Evolutionary conservation across 2,888 invertebrate species (phyloP), one percentile per base, ranked within the genome.

Genomic region (Pollenia amentaria): DNA sequence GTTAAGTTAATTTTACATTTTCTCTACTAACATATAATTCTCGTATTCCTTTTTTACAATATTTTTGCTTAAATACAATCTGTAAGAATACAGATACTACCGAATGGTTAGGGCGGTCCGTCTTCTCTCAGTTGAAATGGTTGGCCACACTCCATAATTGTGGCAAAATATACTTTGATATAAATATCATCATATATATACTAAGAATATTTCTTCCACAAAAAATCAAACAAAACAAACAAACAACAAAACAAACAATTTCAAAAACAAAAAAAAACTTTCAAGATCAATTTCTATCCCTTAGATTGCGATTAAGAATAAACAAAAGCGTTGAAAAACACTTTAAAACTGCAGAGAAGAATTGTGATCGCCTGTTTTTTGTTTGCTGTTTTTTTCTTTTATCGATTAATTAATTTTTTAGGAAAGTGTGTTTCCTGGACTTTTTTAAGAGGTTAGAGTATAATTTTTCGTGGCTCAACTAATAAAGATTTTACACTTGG

Each of bases 41-140:
- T 14, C 79, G n/a, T 70, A 46, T 53, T 64, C 69, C 60, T 72
- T 80, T 87, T 87, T 53, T 18, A 12, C 10, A 18, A 44, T 57
- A n/a, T 18, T 11, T 72, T 51, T n/a, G 75, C 42, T 65, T 76
- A 60, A 38, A 69, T 82, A 82, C 44, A 60, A 53, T 12, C 10
- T 82, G 7, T 8, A 62, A 14, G 11, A 11, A 38, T 3, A 10
- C 12, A 12, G 29, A 2, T 16, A 21, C 0, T 18, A 81, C 57
- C 29, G 8, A n/a, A 10, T 0, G 14, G 55, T 60, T 53, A 79
- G 42, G 89, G 89, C 89, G 89, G 88, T 89, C 73, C 82, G 73
- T 40, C 87, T 73, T 83, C 89, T 89, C 89, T 86, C 89, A 87
- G 89, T 29, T 29, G 2, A 29, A 29, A 29, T 29, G 29, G 29